These are phyloP conservation scores for Megaceryle torquata DNA, from an alignment of 2,113 vertebrate species.

Conservation along the genomic window DNA sequence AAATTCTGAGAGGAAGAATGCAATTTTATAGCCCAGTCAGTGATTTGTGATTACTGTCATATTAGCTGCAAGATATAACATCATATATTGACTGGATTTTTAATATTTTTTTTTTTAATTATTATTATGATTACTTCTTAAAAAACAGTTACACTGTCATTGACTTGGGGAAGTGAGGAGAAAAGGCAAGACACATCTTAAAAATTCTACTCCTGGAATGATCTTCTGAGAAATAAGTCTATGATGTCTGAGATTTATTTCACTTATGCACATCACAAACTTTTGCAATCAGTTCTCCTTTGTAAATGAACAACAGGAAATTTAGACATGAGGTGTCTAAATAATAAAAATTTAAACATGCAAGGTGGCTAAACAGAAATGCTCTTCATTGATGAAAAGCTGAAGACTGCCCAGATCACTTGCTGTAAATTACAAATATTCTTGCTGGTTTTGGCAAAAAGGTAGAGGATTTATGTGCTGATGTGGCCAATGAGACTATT, in stretches of 20 bases:
- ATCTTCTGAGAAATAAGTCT: constrained; percentile 30
- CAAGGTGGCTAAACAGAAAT: not conserved
- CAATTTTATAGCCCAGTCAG: not conserved
- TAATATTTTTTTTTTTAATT: no score
- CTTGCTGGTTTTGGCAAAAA: not conserved
- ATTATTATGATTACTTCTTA: no score
- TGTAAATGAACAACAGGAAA: not conserved
- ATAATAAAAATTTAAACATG: not conserved
- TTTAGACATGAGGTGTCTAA: not conserved
- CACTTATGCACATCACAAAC: constrained; percentile 44
- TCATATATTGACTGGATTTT: constrained; percentile 17
- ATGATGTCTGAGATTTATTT: not conserved
- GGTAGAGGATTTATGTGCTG: not conserved
- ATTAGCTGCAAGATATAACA: not conserved
- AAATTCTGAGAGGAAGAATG: constrained; percentile 1
- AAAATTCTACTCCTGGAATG: not conserved
- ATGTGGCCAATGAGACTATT: constrained; percentile 3
- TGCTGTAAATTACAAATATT: not conserved
- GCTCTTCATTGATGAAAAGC: constrained; percentile 47
- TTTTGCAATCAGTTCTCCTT: constrained; percentile 10
- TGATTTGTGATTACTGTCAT: not conserved
- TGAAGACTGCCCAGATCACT: not conserved
- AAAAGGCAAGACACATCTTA: not conserved
- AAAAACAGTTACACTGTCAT: not conserved
- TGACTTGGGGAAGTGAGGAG: not conserved